A percentile compares a stretch with the other conserved stretches of the same genome.
These are phyloP conservation scores for Drosophila cognata DNA, from an alignment of 2,888 invertebrate species.

Conservation along the genomic window DNA sequence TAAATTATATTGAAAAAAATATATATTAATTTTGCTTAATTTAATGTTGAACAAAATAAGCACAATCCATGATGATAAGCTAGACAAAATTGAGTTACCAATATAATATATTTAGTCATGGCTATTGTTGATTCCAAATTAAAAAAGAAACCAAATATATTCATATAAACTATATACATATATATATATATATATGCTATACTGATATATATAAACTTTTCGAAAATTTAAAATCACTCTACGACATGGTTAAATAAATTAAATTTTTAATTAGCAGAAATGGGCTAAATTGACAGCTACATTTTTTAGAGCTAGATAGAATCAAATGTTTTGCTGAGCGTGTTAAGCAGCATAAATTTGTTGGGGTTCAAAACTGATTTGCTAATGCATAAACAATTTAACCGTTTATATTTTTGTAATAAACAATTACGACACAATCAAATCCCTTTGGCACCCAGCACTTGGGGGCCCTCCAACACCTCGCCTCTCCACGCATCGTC, in stretches of 20 bases:
- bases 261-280: background rate
- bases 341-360: background rate
- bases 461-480: slow-evolving; percentile 1
- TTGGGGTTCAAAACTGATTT: background rate
- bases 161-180: background rate
- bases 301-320: background rate
- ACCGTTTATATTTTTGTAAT: background rate
- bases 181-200: background rate
- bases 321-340: background rate
- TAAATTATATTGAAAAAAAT: background rate
- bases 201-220: background rate
- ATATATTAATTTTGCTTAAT: background rate
- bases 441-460: background rate
- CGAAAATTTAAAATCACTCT: background rate
- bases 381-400: slow-evolving; percentile 10
- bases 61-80: background rate
- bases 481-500: background rate
- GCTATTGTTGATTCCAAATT: background rate
- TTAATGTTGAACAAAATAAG: background rate
- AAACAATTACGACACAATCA: slow-evolving; percentile 17
- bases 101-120: background rate
- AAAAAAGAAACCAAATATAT: background rate
- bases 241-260: background rate
- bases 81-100: background rate
- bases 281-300: fast-evolving